Conservation (phyloP, 2,113 vertebrate species). For the Dicentrarchus labrax region DNA sequence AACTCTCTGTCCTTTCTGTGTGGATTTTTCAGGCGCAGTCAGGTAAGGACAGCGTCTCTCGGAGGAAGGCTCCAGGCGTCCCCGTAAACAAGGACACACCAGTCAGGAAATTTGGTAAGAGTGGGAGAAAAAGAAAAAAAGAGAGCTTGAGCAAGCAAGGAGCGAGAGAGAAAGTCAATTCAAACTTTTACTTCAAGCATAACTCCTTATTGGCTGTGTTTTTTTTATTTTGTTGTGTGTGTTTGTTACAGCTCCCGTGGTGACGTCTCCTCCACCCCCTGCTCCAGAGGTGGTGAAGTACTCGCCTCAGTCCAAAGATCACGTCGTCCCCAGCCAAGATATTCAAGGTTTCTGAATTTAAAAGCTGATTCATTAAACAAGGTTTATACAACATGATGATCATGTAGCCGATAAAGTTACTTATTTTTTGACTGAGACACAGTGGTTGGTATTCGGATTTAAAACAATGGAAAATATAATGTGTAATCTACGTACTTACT, state of each 20-base stretch:
- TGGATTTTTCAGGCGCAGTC: conserved; percentile 56
- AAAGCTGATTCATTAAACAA: neutral
- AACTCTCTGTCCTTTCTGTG: conserved; percentile 11
- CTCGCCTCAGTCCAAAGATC: conserved; percentile 85
- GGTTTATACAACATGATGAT: neutral
- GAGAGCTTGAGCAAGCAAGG: neutral
- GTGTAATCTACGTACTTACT: neutral
- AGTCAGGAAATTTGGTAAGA: conserved; percentile 71
- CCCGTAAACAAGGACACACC: conserved; percentile 66
- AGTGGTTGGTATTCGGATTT: neutral
- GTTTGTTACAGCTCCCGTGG: conserved; percentile 74
- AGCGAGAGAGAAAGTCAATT: conserved; percentile 2
- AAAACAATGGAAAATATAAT: neutral
- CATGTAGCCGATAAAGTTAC: neutral
- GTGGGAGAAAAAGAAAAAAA: conserved; percentile 2
- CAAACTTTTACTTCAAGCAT: conserved; percentile 1
- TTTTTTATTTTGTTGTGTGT: neutral
- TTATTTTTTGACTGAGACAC: neutral
- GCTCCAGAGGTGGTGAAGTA: conserved; percentile 88
- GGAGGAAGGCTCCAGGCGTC: conserved; percentile 38
- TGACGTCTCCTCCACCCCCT: conserved; percentile 66
- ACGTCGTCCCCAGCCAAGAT: conserved; percentile 90
- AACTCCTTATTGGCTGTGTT: neutral
- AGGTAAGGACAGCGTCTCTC: conserved; percentile 57
- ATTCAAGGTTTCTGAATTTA: conserved; percentile 82